phyloP scores from a whole-genome alignment of 1,140 invertebrate genomes.

The Solen grandis region DNA sequence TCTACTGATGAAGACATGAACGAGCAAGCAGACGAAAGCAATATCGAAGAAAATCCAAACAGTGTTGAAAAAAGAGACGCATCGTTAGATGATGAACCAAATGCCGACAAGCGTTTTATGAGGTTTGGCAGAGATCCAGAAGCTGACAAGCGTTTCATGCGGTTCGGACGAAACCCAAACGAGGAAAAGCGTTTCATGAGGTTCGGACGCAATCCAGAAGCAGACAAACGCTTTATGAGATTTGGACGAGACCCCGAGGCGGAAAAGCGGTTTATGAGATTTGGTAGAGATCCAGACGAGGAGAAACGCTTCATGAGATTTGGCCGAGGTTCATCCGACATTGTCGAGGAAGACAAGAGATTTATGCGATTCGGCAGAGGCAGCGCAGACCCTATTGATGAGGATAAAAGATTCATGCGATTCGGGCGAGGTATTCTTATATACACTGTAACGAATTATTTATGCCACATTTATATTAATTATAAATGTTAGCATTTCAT shows the following conservation, averaged over 20 bases:
- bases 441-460: too few species aligned
- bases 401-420: conserved; percentile 60
- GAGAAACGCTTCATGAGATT: conserved; percentile 68
- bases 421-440: conserved; percentile 54
- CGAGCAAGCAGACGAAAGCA: conserved; percentile 35
- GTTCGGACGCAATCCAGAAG: conserved; percentile 54
- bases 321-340: conserved; percentile 42
- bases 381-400: conserved; percentile 45
- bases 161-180: conserved; percentile 58
- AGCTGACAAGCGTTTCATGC: conserved; percentile 65
- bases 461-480: too few species aligned
- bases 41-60: conserved; percentile 24
- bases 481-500: too few species aligned
- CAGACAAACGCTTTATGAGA: conserved; percentile 74
- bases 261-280: conserved; percentile 68
- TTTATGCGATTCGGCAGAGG: conserved; percentile 72
- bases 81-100: conserved; percentile 23
- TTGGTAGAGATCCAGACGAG: conserved; percentile 56
- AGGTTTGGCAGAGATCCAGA: conserved; percentile 64
- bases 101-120: conserved; percentile 68
- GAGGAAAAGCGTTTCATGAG: conserved; percentile 63
- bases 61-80: conserved; percentile 61
- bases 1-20: conserved; percentile 44
- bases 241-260: conserved; percentile 61
- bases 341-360: conserved; percentile 59